Evolutionary conservation across 2,888 invertebrate genomes (phyloP), one percentile per base, ranked within the genome.

Genomic region (Pandemis corylana): DNA sequence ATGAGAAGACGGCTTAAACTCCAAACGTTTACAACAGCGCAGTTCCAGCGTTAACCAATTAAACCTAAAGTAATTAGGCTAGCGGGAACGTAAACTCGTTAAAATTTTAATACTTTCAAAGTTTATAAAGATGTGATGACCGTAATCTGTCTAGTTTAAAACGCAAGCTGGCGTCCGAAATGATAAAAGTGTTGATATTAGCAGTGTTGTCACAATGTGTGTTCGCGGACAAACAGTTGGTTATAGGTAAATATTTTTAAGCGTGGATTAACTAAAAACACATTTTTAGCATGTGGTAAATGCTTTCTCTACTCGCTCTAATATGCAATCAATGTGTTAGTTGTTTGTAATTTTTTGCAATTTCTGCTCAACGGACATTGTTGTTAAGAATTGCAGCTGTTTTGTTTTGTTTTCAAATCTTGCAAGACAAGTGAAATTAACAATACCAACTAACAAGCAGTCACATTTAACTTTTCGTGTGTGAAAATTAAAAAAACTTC

Each of bases 1-100:
- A 51, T 51, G 88, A 89, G 80, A 79, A 81, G 84, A 82, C 86
- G 83, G 87, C 81, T 83, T 80, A 83, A 87, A 83, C 84, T 86
- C 80, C 78, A 77, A 84, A 87, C 89, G 88, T 89, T 90, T 89
- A 90, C 53, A 41, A 80, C 53, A 41, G 80, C 79, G 82, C 81
- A 79, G 81, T 83, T 87, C 84, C 83, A 82, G 82, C 83, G 81
- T 77, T 83, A 82, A 86, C 85, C 84, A 86, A 81, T 82, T 83
- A 82, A 83, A 84, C 76, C 81, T 78, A 76, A 83, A 86, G 89
- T 88, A 85, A 87, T 83, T 79, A 80, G 80, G 81, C 80, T 77
- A 72, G 75, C 74, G 77, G 75, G 78, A 79, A 80, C 77, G 80
- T 86, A 83, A 85, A 85, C 82, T 84, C 79, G 77, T 86, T 82